A percentile compares a stretch with the other conserved stretches of the same genome.
These are phyloP conservation scores for Rhinichthys klamathensis DNA, from an alignment of 2,113 vertebrate genomes.

Conservation along the genomic window DNA sequence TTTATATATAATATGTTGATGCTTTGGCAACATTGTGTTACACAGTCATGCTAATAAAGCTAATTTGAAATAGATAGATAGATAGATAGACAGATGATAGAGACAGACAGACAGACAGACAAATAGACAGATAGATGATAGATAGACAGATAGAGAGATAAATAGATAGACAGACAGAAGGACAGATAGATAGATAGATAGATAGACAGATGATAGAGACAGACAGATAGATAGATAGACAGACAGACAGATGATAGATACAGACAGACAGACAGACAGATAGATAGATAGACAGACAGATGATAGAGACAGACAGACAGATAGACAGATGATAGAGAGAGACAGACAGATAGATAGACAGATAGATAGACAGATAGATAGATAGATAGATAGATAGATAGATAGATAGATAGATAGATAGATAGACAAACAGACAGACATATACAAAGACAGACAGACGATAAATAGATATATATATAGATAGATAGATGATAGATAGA, in stretches of 20 bases:
- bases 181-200: neutral
- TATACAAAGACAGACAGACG: neutral
- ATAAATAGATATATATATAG: constrained; percentile 49
- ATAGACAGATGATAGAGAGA: neutral
- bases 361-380: neutral
- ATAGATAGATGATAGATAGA: rapidly evolving
- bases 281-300: neutral
- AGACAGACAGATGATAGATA: neutral
- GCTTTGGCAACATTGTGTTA: no score
- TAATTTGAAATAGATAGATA: no score
- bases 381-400: neutral
- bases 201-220: neutral
- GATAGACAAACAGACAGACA: neutral
- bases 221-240: neutral
- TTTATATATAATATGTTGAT: no score
- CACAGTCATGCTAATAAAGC: no score
- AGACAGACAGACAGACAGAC: neutral
- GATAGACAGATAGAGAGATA: neutral
- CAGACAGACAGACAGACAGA: neutral
- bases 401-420: neutral
- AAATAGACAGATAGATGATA: neutral
- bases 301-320: neutral
- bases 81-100: no score
- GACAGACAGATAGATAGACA: rapidly evolving
- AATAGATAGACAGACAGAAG: neutral